A percentile compares a stretch with the other conserved stretches of the same genome.
phyloP scores from a whole-genome alignment of 2,797 vertebrate genomes.

The Momotus momota region DNA sequence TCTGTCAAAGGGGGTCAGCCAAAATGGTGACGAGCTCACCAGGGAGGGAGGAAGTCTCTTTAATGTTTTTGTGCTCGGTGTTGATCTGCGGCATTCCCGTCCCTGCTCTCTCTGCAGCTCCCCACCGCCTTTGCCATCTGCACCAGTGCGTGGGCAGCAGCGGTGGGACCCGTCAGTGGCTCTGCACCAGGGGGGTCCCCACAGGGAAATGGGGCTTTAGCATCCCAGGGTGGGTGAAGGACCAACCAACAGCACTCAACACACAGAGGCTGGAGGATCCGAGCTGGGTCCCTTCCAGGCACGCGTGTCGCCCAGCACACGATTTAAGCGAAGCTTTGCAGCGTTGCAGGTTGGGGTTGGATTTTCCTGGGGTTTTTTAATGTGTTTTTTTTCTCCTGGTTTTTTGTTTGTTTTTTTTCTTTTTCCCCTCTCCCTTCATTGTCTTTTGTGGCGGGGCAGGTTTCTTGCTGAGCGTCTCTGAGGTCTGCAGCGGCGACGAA shows the following conservation, averaged over 20 bases:
- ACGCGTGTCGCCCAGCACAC: background rate
- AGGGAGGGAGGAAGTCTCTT: background rate
- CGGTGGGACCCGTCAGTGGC: accelerated
- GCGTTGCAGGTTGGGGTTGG: background rate
- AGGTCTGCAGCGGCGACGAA: constrained; percentile 52
- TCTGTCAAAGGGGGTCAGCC: accelerated
- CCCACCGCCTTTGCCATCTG: background rate
- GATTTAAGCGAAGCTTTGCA: background rate
- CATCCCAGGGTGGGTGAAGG: background rate
- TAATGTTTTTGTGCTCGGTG: too few relatives aligned
- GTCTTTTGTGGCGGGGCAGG: constrained; percentile 57
- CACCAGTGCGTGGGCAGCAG: accelerated
- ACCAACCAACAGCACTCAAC: background rate
- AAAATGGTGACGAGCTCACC: background rate
- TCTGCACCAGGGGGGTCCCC: background rate
- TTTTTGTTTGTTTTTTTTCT: background rate
- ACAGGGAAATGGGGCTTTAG: accelerated
- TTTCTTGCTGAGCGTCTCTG: constrained; percentile 41
- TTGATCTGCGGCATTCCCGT: accelerated
- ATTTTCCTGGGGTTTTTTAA: background rate
- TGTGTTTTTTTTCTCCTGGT: background rate
- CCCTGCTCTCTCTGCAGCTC: accelerated
- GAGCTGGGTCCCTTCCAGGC: background rate
- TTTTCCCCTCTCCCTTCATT: background rate
- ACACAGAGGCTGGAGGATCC: background rate